Evolutionary conservation across 2,113 vertebrate species (phyloP).

Genomic region (Oreochromis aureus): DNA sequence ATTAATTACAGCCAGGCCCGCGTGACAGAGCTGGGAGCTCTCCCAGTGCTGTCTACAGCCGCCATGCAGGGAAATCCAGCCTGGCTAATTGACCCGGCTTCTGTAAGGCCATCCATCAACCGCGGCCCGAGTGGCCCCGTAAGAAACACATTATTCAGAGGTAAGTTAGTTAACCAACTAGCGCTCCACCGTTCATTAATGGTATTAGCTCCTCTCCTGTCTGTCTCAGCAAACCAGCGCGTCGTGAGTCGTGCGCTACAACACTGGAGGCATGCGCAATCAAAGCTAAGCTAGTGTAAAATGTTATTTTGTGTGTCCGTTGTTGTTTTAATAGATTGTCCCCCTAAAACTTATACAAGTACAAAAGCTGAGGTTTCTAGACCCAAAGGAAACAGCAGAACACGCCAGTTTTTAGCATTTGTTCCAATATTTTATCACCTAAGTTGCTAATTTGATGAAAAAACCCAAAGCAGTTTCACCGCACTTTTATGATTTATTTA

Average conservation of each 20-base stretch:
- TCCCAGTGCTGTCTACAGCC: conserved; percentile 50
- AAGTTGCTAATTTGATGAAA: neutral
- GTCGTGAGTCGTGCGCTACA: neutral
- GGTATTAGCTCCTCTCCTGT: conserved; percentile 26
- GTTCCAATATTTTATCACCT: neutral
- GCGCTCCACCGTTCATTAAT: conserved; percentile 50
- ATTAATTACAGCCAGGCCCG: conserved; percentile 68
- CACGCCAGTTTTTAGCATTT: neutral
- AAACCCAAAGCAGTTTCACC: neutral
- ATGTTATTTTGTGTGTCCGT: neutral
- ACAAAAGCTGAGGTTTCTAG: neutral
- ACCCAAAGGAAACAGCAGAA: neutral
- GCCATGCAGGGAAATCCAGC: conserved; percentile 58
- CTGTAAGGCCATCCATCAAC: conserved; percentile 78
- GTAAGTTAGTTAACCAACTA: conserved; percentile 70
- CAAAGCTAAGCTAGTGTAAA: neutral
- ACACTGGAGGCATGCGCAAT: neutral
- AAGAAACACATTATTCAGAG: conserved; percentile 72
- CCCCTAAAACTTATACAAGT: neutral
- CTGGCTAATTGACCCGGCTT: conserved; percentile 75
- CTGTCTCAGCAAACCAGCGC: neutral
- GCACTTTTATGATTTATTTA: neutral
- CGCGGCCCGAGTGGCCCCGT: conserved; percentile 51
- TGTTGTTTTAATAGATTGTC: neutral
- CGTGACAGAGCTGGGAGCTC: conserved; percentile 64